Evolutionary conservation across 2,113 vertebrate species (phyloP).

Genomic region (Phyllostomus discolor): DNA sequence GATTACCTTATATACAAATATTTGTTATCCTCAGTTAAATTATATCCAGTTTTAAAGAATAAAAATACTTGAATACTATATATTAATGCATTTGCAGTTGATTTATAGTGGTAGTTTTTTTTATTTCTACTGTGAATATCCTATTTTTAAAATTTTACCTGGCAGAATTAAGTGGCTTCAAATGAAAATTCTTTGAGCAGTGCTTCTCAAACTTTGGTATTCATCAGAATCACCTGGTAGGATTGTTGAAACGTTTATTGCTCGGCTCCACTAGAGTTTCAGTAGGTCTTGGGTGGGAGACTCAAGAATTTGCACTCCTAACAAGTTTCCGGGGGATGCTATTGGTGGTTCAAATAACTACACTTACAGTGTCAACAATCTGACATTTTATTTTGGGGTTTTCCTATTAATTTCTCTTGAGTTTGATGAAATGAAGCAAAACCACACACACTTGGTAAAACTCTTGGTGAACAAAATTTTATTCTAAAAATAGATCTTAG

Average conservation of each 20-base stretch:
- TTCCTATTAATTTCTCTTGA: neutral
- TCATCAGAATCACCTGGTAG: neutral
- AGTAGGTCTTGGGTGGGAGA: neutral
- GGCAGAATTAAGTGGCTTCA: neutral
- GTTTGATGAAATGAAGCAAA: slow-evolving; percentile 50
- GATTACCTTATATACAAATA: neutral
- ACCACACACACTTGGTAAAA: neutral
- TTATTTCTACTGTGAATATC: neutral
- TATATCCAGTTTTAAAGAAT: neutral
- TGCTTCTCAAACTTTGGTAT: neutral
- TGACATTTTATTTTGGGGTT: neutral
- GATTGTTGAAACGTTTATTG: neutral
- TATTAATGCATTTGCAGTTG: neutral
- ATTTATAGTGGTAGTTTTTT: neutral
- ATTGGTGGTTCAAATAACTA: neutral
- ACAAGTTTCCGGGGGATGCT: neutral
- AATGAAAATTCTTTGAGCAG: neutral
- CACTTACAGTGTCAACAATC: neutral
- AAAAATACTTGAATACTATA: neutral
- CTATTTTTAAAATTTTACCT: neutral
- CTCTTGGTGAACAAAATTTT: slow-evolving; percentile 51
- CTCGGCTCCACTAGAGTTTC: neutral
- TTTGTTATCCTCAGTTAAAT: neutral
- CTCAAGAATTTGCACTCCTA: neutral
- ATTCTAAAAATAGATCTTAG: slow-evolving; percentile 75